Percentiles rank a stretch among this genome's conserved stretches.
Evolutionary conservation across 2,888 invertebrate species (phyloP).

Genomic region (Eupithecia inturbata): DNA sequence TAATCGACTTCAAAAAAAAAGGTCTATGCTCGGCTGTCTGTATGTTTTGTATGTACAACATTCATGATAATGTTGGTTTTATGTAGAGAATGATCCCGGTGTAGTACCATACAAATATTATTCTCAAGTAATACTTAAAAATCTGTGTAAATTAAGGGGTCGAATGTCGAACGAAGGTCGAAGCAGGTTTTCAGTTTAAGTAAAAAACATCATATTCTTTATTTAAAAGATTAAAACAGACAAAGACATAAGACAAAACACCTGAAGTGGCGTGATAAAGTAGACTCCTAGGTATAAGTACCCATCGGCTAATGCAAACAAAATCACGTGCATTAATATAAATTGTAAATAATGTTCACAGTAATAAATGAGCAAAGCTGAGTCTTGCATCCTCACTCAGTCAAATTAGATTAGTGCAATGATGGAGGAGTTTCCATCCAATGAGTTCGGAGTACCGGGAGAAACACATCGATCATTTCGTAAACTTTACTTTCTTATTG

Average conservation of each 20-base stretch:
- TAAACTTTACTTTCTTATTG: neutral
- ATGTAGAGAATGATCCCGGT: no score
- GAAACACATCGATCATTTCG: conserved; percentile 15
- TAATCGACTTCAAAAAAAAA: neutral
- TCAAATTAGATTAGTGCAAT: conserved; percentile 24
- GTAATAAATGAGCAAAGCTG: conserved; percentile 17
- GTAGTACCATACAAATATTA: no score
- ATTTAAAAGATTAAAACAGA: neutral
- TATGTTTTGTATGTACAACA: neutral
- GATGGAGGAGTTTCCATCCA: conserved; percentile 20
- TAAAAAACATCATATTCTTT: neutral
- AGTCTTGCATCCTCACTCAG: conserved; percentile 5
- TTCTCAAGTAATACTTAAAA: no score
- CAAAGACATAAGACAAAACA: neutral
- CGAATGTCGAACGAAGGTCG: no score
- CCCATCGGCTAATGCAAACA: neutral
- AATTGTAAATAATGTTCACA: conserved; percentile 15
- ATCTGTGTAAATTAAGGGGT: no score
- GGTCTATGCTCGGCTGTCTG: neutral
- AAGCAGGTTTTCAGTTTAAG: neutral
- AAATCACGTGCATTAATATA: neutral
- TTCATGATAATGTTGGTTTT: neutral
- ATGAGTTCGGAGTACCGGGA: neutral
- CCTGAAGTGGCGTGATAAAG: no score
- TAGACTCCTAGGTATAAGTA: neutral